Conservation (phyloP, 2,113 vertebrate species). For the Leucoraja erinaceus region DNA sequence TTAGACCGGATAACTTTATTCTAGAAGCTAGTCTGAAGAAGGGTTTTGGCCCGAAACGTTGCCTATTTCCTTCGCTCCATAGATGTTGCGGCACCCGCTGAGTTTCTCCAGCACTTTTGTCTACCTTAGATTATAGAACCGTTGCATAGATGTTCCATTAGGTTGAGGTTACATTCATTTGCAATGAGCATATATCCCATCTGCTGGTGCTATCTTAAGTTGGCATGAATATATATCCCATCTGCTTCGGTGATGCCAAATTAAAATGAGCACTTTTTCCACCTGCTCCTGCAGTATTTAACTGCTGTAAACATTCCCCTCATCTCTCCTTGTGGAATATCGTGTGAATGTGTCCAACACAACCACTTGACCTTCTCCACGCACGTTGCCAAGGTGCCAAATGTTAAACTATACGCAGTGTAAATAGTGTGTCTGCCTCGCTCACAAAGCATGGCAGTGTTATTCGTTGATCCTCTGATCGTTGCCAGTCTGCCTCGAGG, state of each 20-base stretch:
- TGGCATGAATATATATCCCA: slow-evolving; percentile 31
- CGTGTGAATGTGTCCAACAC: neutral
- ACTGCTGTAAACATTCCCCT: neutral
- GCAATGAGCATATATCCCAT: slow-evolving; percentile 7
- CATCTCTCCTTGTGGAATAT: neutral
- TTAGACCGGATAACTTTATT: too few species aligned
- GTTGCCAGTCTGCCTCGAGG: neutral
- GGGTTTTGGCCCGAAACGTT: too few species aligned
- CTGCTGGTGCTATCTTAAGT: slow-evolving; percentile 4
- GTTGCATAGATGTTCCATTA: neutral
- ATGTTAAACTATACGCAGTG: neutral
- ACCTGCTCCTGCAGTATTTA: slow-evolving; percentile 17
- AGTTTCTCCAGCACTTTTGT: too few species aligned
- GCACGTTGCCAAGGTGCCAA: neutral
- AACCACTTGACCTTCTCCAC: neutral
- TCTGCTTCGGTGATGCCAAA: neutral
- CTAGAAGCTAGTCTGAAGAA: too few species aligned
- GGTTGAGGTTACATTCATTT: neutral
- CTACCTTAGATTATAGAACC: too few species aligned
- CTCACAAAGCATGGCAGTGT: neutral
- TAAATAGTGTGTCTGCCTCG: neutral
- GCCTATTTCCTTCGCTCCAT: too few species aligned
- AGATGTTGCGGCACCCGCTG: too few species aligned
- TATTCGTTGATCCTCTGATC: neutral
- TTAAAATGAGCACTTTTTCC: slow-evolving; percentile 14